A percentile compares a stretch with the other conserved stretches of the same genome.
Evolutionary conservation across 2,113 vertebrate genomes (phyloP).

Genomic region (Boleophthalmus pectinirostris): DNA sequence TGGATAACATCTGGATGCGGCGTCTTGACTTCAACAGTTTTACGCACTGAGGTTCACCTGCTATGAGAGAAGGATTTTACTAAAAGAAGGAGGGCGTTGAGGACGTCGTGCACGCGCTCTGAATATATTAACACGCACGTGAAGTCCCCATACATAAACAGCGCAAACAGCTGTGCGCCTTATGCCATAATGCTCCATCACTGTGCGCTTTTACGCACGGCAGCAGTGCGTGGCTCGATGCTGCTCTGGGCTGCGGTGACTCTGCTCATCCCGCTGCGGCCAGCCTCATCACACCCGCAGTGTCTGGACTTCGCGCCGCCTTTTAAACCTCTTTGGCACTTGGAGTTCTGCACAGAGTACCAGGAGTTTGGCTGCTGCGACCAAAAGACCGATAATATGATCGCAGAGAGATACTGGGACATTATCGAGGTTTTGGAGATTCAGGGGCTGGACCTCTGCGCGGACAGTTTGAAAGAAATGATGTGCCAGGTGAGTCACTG

Average conservation of each 20-base stretch:
- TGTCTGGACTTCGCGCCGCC: conserved; percentile 84
- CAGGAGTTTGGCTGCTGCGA: conserved; percentile 85
- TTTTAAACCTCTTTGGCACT: conserved; percentile 77
- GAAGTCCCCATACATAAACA: conserved; percentile 23
- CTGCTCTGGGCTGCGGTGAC: conserved; percentile 26
- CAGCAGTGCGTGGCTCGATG: background rate
- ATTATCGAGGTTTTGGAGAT: conserved; percentile 76
- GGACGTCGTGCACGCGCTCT: background rate
- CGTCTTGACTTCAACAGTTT: background rate
- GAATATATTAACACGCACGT: conserved; percentile 8
- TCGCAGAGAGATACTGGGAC: conserved; percentile 81
- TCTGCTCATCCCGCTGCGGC: conserved; percentile 38
- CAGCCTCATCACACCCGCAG: conserved; percentile 79
- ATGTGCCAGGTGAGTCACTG: conserved; percentile 82
- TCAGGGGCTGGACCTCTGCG: conserved; percentile 67
- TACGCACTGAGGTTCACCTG: background rate
- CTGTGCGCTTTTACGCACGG: conserved; percentile 36
- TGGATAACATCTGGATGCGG: background rate
- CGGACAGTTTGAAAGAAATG: conserved; percentile 79
- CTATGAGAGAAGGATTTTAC: background rate
- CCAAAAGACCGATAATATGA: conserved; percentile 72
- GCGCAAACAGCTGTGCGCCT: conserved; percentile 39
- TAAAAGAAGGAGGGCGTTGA: background rate
- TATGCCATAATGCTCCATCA: conserved; percentile 56
- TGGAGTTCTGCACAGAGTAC: conserved; percentile 84